Percentiles rank a stretch among this genome's conserved stretches.
Evolutionary conservation across 2,113 vertebrate species (phyloP).

Genomic region (Herpailurus yagouaroundi): DNA sequence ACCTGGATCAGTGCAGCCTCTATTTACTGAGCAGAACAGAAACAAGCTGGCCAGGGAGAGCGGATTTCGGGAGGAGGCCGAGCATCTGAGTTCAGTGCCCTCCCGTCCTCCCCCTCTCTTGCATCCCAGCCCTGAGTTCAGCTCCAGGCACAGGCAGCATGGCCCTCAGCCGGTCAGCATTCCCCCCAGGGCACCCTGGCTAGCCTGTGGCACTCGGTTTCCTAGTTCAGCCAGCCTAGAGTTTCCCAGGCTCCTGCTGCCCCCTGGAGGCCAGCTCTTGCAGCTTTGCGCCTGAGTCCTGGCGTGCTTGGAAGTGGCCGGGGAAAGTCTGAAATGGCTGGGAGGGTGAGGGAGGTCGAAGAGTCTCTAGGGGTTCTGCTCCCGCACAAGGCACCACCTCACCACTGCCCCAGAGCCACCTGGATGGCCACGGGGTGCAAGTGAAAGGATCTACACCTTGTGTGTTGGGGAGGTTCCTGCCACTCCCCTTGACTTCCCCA

Average conservation of each 20-base stretch:
- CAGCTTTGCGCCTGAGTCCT: neutral
- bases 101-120: neutral
- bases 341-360: fast-evolving
- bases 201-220: neutral
- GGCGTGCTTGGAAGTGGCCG: neutral
- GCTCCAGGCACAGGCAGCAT: neutral
- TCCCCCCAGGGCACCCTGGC: too few species aligned
- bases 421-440: too few species aligned
- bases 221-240: fast-evolving
- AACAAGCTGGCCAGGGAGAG: neutral
- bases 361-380: neutral
- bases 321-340: fast-evolving
- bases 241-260: conserved; percentile 48
- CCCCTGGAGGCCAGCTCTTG: conserved; percentile 42
- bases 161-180: neutral
- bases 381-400: neutral
- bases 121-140: neutral
- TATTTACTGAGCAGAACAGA: neutral
- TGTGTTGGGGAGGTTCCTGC: neutral
- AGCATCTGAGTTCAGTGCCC: too few species aligned
- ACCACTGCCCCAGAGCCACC: neutral
- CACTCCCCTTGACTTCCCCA: neutral
- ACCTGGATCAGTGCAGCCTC: too few species aligned
- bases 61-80: too few species aligned
- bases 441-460: neutral